These are phyloP conservation scores for Caenorhabditis sp. DNA, from an alignment of 2,888 invertebrate genomes.

Conservation along the genomic window DNA sequence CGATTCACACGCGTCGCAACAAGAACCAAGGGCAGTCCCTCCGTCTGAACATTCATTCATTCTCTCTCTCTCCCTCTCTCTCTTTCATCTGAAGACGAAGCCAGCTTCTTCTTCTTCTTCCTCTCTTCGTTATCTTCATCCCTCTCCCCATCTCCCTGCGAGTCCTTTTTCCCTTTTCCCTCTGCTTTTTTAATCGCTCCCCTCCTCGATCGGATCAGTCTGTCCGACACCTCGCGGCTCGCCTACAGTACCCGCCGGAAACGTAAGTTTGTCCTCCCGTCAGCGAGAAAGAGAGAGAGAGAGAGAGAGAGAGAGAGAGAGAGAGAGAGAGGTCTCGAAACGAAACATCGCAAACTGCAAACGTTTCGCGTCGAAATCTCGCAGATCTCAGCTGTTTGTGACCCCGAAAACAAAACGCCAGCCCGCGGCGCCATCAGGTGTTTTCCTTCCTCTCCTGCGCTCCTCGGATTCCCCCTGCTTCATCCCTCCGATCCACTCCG, in stretches of 20 bases:
- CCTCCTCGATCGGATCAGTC: neutral
- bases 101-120: too few relatives aligned
- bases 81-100: too few relatives aligned
- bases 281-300: too few relatives aligned
- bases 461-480: slow-evolving; percentile 10
- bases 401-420: slow-evolving; percentile 41
- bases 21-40: too few relatives aligned
- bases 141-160: too few relatives aligned
- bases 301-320: too few relatives aligned
- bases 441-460: slow-evolving; percentile 23
- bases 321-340: slow-evolving; percentile 42
- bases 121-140: too few relatives aligned
- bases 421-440: slow-evolving; percentile 39
- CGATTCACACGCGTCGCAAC: neutral
- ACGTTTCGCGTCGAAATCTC: slow-evolving; percentile 35
- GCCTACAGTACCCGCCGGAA: slow-evolving; percentile 26
- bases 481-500: neutral
- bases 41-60: too few relatives aligned
- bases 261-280: slow-evolving; percentile 28
- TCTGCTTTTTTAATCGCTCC: too few relatives aligned
- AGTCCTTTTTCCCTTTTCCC: too few relatives aligned
- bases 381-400: slow-evolving; percentile 47
- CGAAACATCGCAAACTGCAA: slow-evolving; percentile 46
- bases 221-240: neutral
- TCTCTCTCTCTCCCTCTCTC: slow-evolving; percentile 14